These are phyloP conservation scores for Xestia xanthographa DNA, from an alignment of 2,888 invertebrate genomes.

Conservation along the genomic window DNA sequence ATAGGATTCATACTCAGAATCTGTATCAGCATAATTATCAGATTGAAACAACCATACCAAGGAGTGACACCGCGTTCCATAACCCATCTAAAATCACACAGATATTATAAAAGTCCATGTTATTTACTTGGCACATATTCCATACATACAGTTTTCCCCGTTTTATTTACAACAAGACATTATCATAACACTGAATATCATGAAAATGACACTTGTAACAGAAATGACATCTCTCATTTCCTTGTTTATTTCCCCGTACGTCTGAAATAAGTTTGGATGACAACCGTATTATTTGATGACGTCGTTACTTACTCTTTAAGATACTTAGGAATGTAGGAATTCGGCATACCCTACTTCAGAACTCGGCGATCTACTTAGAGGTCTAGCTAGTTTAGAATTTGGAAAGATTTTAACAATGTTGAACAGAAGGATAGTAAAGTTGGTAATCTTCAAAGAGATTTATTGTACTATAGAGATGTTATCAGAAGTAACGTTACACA, in stretches of 20 bases:
- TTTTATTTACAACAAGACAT: slow-evolving; percentile 62
- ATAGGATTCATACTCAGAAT: not conserved
- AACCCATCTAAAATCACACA: not conserved
- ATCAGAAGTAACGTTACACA: not conserved
- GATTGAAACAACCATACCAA: not conserved
- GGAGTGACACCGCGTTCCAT: not conserved
- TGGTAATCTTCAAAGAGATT: not conserved
- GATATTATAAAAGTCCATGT: slow-evolving; percentile 24
- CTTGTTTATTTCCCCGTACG: slow-evolving; percentile 70
- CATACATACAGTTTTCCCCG: slow-evolving; percentile 50
- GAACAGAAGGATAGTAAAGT: not conserved
- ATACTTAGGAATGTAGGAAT: not conserved
- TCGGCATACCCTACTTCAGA: not conserved
- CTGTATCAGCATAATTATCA: not conserved
- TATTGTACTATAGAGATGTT: not conserved
- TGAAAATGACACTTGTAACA: slow-evolving; percentile 66
- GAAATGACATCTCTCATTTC: slow-evolving; percentile 77
- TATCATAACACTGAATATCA: slow-evolving; percentile 64
- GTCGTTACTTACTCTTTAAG: slow-evolving; percentile 19
- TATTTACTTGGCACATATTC: slow-evolving; percentile 51
- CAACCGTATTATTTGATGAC: slow-evolving; percentile 57
- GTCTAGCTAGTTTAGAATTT: not conserved
- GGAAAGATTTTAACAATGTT: not conserved
- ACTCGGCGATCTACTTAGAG: not conserved
- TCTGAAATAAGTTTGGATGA: slow-evolving; percentile 68